Evolutionary conservation across 2,113 vertebrate genomes (phyloP), one percentile per base, ranked within the genome.

Genomic region (Merops nubicus): DNA sequence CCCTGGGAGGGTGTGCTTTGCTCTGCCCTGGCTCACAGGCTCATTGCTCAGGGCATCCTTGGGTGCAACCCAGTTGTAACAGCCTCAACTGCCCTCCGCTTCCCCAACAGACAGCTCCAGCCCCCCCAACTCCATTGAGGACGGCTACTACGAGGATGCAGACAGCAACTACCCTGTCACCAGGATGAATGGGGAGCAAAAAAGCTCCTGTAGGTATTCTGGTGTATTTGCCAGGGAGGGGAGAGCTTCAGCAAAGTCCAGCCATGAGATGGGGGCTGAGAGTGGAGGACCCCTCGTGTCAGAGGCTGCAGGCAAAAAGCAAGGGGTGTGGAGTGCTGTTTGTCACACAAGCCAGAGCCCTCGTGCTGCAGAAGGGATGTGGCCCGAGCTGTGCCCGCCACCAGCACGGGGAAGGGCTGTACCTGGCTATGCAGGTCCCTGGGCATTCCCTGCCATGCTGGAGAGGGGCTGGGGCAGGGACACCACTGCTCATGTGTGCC

Each of bases 61-160:
- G 76, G 33, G 31, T 43, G 31, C 4, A 53, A 89, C 33, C 1
- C 5, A 16, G 26, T 16, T 74, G 45, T 31, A 15, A 29, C 57
- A 86, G 40, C 54, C 40, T 28, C 51, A 72, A 15, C 21, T 85
- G 51, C 43, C 77, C 84, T 95, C 78, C 93, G 43, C 57, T 97
- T 92, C 86, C 56, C 97, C 95, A 28, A 5, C 97, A 99, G 99
- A 98, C 85, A 98, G 98, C 95, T 99, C 98, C 89, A 99, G 98
- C 90, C 99, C 99, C 69, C 98, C 99, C 47, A 99, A 99, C 95
- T 99, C 99, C 12, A 98, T 99, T 2, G 98, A 99, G 94, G 99
- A 99, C 5, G 98, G 98, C 43, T 99, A 99, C 96, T 99, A 99
- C 1, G 99, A 99, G 97, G 99, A 99, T 33, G 99, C 99, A 42